Evolutionary conservation across 2,113 vertebrate species (phyloP).

Genomic region (Pagrus major): DNA sequence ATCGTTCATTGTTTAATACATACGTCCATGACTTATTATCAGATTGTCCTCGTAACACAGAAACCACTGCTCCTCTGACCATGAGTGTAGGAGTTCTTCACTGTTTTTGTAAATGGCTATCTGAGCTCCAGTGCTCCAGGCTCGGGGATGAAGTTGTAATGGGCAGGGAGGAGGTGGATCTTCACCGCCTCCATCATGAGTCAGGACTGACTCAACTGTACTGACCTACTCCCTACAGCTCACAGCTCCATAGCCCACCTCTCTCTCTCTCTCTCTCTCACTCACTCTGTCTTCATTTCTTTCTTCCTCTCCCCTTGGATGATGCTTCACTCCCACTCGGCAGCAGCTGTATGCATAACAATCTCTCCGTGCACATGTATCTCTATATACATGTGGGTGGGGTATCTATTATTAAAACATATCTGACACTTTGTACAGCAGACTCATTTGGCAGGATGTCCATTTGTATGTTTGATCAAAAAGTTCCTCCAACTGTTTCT

Average conservation of each 20-base stretch:
- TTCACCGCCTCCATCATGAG: constrained; percentile 76
- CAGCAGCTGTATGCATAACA: constrained; percentile 75
- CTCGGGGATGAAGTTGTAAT: constrained; percentile 70
- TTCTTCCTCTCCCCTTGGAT: constrained; percentile 56
- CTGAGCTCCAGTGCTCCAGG: constrained; percentile 58
- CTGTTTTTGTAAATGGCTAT: constrained; percentile 55
- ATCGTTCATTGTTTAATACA: background rate
- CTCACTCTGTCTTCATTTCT: constrained; percentile 43
- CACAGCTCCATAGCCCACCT: constrained; percentile 59
- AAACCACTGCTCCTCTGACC: constrained; percentile 26
- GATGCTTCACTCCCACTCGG: constrained; percentile 72
- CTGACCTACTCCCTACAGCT: constrained; percentile 80
- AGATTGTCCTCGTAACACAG: constrained; percentile 31
- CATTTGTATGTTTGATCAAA: constrained; percentile 40
- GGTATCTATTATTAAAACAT: constrained; percentile 62
- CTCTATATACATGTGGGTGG: constrained; percentile 52
- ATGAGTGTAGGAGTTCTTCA: constrained; percentile 51
- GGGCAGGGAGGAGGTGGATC: constrained; percentile 78
- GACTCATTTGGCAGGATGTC: constrained; percentile 46
- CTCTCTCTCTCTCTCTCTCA: constrained; percentile 26
- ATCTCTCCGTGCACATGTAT: constrained; percentile 53
- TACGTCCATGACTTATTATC: constrained; percentile 9
- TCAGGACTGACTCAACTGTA: constrained; percentile 79
- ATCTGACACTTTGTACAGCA: constrained; percentile 49
- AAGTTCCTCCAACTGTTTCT: constrained; percentile 10